Percentiles rank a stretch among this genome's conserved stretches.
These are phyloP conservation scores for Neopipo cinnamomea DNA, from an alignment of 2,113 vertebrate species.

Conservation along the genomic window DNA sequence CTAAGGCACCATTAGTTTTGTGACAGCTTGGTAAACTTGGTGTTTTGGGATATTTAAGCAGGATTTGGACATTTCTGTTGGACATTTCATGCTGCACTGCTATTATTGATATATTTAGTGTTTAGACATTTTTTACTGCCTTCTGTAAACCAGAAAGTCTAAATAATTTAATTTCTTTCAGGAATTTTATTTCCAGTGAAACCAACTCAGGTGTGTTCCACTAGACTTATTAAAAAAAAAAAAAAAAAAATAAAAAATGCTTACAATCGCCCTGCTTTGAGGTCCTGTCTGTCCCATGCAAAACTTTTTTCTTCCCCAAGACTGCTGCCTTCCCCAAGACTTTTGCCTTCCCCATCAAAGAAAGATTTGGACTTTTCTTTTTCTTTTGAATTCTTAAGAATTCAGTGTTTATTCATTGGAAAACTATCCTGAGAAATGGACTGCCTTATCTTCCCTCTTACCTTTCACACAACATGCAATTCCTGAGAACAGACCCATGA, in stretches of 20 bases:
- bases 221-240: too few species aligned
- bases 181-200: constrained; percentile 1
- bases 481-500: background rate
- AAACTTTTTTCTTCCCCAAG: background rate
- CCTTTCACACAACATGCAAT: background rate
- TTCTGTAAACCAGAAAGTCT: background rate
- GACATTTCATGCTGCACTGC: background rate
- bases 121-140: background rate
- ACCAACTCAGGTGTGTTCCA: background rate
- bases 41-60: background rate
- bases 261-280: background rate
- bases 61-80: background rate
- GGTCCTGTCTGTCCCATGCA: background rate
- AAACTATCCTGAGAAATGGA: background rate
- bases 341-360: background rate
- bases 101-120: background rate
- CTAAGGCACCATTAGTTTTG: background rate
- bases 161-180: background rate
- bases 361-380: background rate
- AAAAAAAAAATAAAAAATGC: background rate
- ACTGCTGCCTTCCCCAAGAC: background rate
- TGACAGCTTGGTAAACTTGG: background rate
- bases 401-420: background rate
- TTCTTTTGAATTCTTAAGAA: background rate
- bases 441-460: background rate